A percentile compares a stretch with the other conserved stretches of the same genome.
These are phyloP conservation scores for Arion vulgaris DNA, from an alignment of 1,140 invertebrate species.

Conservation along the genomic window DNA sequence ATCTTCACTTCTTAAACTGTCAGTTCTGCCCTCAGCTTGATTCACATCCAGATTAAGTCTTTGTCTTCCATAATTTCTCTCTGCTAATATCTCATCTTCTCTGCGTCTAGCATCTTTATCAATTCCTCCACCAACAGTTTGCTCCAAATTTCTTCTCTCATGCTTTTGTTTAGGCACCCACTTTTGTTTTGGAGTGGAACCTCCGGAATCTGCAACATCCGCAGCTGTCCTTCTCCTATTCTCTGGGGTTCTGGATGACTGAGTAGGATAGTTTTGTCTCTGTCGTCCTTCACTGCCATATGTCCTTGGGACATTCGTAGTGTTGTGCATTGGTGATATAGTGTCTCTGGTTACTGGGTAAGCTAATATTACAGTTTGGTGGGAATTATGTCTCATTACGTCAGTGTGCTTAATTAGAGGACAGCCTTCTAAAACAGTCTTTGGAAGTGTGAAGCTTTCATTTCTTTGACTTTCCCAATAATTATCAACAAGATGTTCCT, in stretches of 20 bases:
- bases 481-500: too few species aligned
- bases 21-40: neutral
- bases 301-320: neutral
- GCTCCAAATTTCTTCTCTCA: neutral
- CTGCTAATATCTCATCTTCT: neutral
- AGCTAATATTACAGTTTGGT: slow-evolving; percentile 2
- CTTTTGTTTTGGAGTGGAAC: neutral
- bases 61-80: neutral
- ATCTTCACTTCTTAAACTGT: neutral
- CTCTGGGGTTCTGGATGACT: neutral
- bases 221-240: neutral
- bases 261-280: neutral
- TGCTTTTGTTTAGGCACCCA: neutral
- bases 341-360: neutral
- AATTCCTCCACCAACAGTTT: neutral
- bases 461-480: too few species aligned
- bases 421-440: neutral
- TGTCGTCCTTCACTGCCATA: slow-evolving; percentile 14
- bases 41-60: neutral
- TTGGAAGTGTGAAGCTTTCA: neutral
- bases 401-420: slow-evolving; percentile 16
- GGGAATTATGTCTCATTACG: slow-evolving; percentile 12
- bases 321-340: slow-evolving; percentile 5
- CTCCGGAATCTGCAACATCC: neutral
- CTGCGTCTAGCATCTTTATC: neutral